These are phyloP conservation scores for Melikaiella ostensackeni DNA, from an alignment of 2,888 invertebrate genomes.

Conservation along the genomic window DNA sequence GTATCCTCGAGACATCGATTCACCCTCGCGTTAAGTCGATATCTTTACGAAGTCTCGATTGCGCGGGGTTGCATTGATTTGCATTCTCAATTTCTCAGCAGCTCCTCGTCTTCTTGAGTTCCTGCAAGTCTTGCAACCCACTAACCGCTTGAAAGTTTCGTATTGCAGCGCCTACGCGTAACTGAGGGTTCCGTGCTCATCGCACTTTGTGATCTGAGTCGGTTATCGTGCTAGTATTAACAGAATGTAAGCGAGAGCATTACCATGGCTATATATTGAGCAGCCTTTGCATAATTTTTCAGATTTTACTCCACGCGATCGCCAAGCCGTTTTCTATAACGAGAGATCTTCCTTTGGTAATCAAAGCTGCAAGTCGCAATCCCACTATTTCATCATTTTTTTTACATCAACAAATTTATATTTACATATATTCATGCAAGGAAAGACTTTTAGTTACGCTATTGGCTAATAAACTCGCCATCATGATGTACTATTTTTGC, in stretches of 20 bases:
- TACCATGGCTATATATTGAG: conserved; percentile 27
- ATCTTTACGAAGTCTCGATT: conserved; percentile 27
- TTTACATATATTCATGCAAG: too few species aligned
- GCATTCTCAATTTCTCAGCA: conserved; percentile 30
- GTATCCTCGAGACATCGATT: conserved; percentile 29
- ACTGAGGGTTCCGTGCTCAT: conserved; percentile 36
- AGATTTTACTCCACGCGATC: conserved; percentile 12
- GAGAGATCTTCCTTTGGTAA: conserved; percentile 3
- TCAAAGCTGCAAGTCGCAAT: conserved; percentile 19
- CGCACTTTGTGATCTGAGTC: conserved; percentile 39
- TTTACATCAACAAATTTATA: conserved; percentile 4
- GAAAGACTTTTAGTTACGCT: too few species aligned
- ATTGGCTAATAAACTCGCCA: too few species aligned
- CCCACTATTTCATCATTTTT: conserved; percentile 15
- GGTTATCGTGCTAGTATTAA: conserved; percentile 27
- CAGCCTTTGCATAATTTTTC: conserved; percentile 23
- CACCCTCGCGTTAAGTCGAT: conserved; percentile 33
- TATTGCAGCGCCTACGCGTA: conserved; percentile 31
- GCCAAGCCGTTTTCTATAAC: conserved; percentile 11
- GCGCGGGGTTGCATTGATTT: conserved; percentile 31
- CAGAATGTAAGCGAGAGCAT: conserved; percentile 37
- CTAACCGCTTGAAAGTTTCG: conserved; percentile 38
- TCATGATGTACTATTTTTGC: too few species aligned
- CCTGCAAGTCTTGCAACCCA: conserved; percentile 1
- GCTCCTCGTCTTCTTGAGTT: conserved; percentile 9